These are phyloP conservation scores for Frieseomelitta varia DNA, from an alignment of 1,140 invertebrate genomes.

Conservation along the genomic window DNA sequence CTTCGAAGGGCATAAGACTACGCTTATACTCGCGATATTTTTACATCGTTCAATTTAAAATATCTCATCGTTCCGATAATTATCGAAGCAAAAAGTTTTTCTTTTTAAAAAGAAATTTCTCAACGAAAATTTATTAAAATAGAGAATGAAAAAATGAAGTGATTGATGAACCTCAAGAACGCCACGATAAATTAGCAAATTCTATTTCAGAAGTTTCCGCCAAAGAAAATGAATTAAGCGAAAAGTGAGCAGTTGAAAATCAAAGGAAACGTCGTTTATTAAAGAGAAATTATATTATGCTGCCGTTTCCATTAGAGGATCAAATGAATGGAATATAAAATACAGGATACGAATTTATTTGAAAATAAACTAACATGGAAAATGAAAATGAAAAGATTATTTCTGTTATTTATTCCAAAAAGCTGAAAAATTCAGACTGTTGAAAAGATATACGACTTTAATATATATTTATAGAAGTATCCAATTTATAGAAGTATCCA, in stretches of 20 bases:
- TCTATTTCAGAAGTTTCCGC: neutral
- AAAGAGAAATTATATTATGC: neutral
- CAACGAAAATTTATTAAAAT: neutral
- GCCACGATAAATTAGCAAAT: neutral
- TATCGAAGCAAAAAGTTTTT: neutral
- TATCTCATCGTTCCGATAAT: neutral
- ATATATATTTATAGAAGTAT: neutral
- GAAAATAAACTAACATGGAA: neutral
- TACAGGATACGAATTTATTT: neutral
- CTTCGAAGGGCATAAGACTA: neutral
- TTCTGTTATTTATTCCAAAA: neutral
- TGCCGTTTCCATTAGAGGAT: neutral
- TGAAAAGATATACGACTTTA: neutral
- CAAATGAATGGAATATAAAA: neutral
- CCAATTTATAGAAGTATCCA: no score
- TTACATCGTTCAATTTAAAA: neutral
- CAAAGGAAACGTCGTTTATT: neutral
- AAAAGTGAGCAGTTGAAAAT: neutral
- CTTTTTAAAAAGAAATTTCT: neutral
- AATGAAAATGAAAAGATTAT: neutral
- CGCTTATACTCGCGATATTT: neutral
- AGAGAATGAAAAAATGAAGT: neutral
- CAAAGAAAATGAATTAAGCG: neutral
- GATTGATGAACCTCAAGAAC: neutral
- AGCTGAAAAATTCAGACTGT: neutral